Evolutionary conservation across 1,140 invertebrate species (phyloP), one percentile per base, ranked within the genome.

Genomic region (Tyrophagus putrescentiae): DNA sequence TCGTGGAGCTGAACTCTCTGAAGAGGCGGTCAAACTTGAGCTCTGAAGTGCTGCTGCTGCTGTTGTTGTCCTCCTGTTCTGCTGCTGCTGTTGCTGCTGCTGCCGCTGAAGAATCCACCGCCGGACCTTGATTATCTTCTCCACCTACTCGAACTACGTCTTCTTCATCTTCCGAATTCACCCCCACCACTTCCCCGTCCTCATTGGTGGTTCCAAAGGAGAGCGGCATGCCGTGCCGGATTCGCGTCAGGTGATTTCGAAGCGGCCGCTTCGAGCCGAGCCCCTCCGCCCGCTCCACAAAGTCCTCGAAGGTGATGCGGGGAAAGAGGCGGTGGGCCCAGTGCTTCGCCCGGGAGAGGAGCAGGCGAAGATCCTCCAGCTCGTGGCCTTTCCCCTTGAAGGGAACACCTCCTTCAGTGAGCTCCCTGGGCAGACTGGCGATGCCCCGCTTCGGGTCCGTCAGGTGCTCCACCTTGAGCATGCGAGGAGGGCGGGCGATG

Each of bases 281-380:
- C 45, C 77, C 78, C 69, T 92, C 89, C 53, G 88, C 78, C 72
- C 82, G 82, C 57, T 82, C 81, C 1, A 93, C 72, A 62, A 84
- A 83, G 70, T 92, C 86, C 68, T 85, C 82, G 75, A 93, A 93
- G 21, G 82, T 77, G 65, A 84, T 83, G 68, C 84, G 89, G 1
- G 91, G 89, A 76, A 83, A 93, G 42, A 95, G 69, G 60, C 90
- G 76, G 70, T 94, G 88, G 1, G 82, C 82, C 92, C 92, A 96
- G 67, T 94, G 89, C 67, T 95, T 87, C 54, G 94, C 68, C 65
- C 80, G 82, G 39, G 83, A 81, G 73, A 96, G 77, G 0, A 94
- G 72, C 48, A 79, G 69, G 68, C 87, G 78, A 16, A 96, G 74
- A 75, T 96, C 90, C 63, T 82, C 72, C 61, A 80, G 72, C 67